phyloP scores from a whole-genome alignment of 2,113 vertebrate species.

The Psilopogon haemacephalus region DNA sequence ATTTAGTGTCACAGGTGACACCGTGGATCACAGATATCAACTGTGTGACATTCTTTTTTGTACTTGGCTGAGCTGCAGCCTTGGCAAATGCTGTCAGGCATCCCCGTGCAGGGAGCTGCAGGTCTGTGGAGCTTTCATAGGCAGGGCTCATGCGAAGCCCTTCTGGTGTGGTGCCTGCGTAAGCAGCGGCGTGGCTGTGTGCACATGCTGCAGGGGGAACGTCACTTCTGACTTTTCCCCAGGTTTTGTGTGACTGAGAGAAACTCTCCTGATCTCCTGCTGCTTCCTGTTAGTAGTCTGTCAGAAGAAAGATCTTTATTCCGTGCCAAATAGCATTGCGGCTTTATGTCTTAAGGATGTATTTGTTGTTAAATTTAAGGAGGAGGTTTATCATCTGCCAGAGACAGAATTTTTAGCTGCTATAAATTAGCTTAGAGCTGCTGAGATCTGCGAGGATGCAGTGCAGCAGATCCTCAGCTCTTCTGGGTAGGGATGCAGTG shows the following conservation, averaged over 20 bases:
- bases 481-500: not conserved
- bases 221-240: not conserved
- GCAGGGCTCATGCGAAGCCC: not conserved
- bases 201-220: not conserved
- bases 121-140: not conserved
- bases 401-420: not conserved
- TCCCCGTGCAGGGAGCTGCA: not conserved
- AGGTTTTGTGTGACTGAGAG: not conserved
- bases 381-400: not conserved
- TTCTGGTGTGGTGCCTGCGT: not conserved
- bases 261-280: not conserved
- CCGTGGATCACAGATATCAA: not conserved
- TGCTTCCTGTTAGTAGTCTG: not conserved
- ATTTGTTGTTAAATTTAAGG: not conserved
- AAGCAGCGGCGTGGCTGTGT: not conserved
- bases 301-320: constrained; percentile 6
- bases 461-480: not conserved
- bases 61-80: not conserved
- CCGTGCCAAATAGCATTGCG: not conserved
- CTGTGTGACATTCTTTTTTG: not conserved
- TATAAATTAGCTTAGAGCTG: not conserved
- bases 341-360: not conserved
- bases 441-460: not conserved
- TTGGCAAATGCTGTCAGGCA: not conserved
- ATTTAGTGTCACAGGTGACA: constrained; percentile 15